A percentile compares a stretch with the other conserved stretches of the same genome.
These are phyloP conservation scores for Benthosema pterotum DNA, from an alignment of 2,797 vertebrate species.

Conservation along the genomic window DNA sequence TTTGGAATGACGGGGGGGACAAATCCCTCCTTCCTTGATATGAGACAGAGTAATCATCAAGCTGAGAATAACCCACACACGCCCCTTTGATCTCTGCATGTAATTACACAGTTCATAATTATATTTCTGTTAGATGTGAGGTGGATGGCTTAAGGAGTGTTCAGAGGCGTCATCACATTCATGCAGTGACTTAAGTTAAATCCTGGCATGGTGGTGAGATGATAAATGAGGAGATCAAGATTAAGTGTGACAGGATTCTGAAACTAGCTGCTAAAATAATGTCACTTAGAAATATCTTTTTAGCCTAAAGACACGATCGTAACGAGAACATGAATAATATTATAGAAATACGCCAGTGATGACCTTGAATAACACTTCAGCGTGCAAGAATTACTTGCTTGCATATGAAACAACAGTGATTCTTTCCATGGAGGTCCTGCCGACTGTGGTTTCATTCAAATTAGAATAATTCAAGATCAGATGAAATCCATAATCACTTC, in stretches of 20 bases:
- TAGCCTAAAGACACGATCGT: slow-evolving; percentile 40
- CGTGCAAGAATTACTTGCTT: too few relatives aligned
- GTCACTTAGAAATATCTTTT: slow-evolving; percentile 32
- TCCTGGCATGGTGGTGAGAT: slow-evolving; percentile 34
- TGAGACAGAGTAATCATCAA: not conserved
- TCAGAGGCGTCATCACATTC: slow-evolving; percentile 49
- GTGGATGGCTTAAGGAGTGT: slow-evolving; percentile 54
- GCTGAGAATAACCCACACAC: slow-evolving; percentile 36
- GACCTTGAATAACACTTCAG: not conserved
- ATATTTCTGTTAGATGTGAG: slow-evolving; percentile 62
- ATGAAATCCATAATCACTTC: not conserved
- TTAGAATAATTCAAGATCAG: slow-evolving; percentile 20
- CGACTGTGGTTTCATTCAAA: slow-evolving; percentile 41
- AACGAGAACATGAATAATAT: slow-evolving; percentile 22
- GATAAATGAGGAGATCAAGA: slow-evolving; percentile 36
- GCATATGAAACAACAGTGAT: slow-evolving; percentile 7
- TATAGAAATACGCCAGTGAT: slow-evolving; percentile 5
- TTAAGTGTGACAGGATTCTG: slow-evolving; percentile 34
- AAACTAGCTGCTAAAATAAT: slow-evolving; percentile 54
- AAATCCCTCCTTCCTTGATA: not conserved
- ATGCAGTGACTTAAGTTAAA: slow-evolving; percentile 45
- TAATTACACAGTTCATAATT: slow-evolving; percentile 72
- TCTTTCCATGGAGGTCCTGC: slow-evolving; percentile 10
- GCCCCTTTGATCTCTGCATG: slow-evolving; percentile 61
- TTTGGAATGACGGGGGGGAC: slow-evolving; percentile 15